These are phyloP conservation scores for Platanista minor DNA, from an alignment of 2,113 vertebrate genomes.

Conservation along the genomic window DNA sequence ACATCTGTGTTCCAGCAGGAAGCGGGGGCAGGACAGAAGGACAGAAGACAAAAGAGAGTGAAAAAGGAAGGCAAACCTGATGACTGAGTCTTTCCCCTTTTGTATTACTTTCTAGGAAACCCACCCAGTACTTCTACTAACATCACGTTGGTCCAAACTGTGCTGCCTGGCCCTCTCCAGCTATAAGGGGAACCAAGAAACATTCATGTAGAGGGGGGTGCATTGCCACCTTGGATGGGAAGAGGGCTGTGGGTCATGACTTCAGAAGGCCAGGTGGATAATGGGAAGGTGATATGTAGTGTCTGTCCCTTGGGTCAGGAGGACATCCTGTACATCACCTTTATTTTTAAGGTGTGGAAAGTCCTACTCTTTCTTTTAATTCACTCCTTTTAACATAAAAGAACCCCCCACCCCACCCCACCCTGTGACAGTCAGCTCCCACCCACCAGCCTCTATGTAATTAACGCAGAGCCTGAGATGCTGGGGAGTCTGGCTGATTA, in stretches of 20 bases:
- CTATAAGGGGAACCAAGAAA: fast-evolving
- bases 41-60: background rate
- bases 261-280: fast-evolving
- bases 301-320: background rate
- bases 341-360: fast-evolving
- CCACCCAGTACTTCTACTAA: fast-evolving
- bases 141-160: fast-evolving
- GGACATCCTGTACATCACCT: fast-evolving
- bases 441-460: slow-evolving; percentile 21
- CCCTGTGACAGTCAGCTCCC: fast-evolving
- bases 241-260: no score
- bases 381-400: background rate
- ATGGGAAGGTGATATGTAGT: fast-evolving
- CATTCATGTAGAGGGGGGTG: fast-evolving
- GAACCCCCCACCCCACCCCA: background rate
- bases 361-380: background rate
- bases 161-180: fast-evolving
- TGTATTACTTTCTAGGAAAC: background rate
- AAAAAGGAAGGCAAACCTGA: background rate
- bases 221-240: fast-evolving
- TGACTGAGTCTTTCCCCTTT: fast-evolving
- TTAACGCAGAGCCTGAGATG: background rate
- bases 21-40: background rate
- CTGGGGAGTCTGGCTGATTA: slow-evolving; percentile 76
- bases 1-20: background rate